phyloP scores from a whole-genome alignment of 2,888 invertebrate species.

The Drosophila phalerata region DNA sequence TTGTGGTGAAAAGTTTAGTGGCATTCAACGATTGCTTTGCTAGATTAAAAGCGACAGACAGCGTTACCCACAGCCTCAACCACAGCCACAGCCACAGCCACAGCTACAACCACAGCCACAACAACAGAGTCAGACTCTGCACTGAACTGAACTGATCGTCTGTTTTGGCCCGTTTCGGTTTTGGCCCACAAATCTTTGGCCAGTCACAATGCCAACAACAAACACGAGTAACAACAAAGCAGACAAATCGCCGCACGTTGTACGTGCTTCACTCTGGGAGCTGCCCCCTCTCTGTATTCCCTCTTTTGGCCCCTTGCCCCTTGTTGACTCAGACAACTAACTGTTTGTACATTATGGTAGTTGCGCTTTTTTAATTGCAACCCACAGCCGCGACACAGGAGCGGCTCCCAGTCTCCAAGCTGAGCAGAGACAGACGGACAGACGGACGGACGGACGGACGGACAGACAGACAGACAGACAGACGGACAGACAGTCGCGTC shows the following conservation, averaged over 20 bases:
- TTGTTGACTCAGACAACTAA: constrained; percentile 29
- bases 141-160: constrained; percentile 33
- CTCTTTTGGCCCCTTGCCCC: background rate
- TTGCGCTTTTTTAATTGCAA: constrained; percentile 77
- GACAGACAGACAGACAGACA: constrained; percentile 8
- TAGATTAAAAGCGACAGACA: constrained; percentile 81
- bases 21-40: constrained; percentile 83
- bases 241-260: constrained; percentile 79
- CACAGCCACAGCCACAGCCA: background rate
- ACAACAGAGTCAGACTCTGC: background rate
- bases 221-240: constrained; percentile 71
- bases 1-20: constrained; percentile 83
- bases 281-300: constrained; percentile 20
- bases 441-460: constrained; percentile 9
- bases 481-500: constrained; percentile 33
- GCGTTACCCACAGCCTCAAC: constrained; percentile 31
- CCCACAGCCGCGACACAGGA: constrained; percentile 72
- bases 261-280: constrained; percentile 66
- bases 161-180: constrained; percentile 32
- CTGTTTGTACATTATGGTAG: constrained; percentile 68
- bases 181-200: constrained; percentile 75
- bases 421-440: constrained; percentile 2
- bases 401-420: constrained; percentile 63
- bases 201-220: constrained; percentile 74
- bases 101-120: background rate